phyloP scores from a whole-genome alignment of 1,140 invertebrate species.

The Drosophila orosa region DNA sequence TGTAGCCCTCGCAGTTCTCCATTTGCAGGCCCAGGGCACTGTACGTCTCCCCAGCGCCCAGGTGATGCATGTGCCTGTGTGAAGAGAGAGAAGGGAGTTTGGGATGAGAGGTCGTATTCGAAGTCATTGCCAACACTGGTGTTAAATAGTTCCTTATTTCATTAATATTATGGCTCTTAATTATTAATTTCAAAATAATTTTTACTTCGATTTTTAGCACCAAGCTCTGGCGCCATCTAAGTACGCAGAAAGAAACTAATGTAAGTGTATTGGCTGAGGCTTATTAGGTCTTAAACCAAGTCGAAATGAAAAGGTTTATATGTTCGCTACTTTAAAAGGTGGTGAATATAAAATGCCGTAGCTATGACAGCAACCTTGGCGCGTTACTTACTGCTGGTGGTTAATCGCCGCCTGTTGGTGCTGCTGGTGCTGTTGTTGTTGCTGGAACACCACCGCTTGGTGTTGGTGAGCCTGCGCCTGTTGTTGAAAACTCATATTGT shows the following conservation, averaged over 20 bases:
- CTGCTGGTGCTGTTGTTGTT: constrained; percentile 64
- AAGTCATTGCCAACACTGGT: too few species aligned
- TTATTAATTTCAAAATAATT: not conserved
- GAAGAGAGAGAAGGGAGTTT: not conserved
- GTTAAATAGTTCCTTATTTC: too few species aligned
- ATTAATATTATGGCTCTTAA: too few species aligned
- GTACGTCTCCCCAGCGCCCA: constrained; percentile 72
- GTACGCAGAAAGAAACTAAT: not conserved
- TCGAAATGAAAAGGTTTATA: not conserved
- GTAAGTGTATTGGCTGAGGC: not conserved
- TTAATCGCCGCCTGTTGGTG: constrained; percentile 62
- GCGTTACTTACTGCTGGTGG: constrained; percentile 67
- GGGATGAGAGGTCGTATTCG: not conserved
- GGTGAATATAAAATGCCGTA: not conserved
- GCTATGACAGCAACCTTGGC: not conserved
- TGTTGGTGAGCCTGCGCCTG: constrained; percentile 55
- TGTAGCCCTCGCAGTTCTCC: constrained; percentile 82
- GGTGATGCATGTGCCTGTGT: constrained; percentile 69
- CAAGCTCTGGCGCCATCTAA: not conserved
- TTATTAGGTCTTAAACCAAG: not conserved
- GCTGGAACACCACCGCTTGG: constrained; percentile 66
- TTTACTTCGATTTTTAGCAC: not conserved
- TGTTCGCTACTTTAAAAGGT: not conserved
- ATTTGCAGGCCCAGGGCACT: constrained; percentile 81
- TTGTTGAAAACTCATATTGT: constrained; percentile 79